Conservation (phyloP, 2,113 vertebrate species). For the Castor canadensis region DNA sequence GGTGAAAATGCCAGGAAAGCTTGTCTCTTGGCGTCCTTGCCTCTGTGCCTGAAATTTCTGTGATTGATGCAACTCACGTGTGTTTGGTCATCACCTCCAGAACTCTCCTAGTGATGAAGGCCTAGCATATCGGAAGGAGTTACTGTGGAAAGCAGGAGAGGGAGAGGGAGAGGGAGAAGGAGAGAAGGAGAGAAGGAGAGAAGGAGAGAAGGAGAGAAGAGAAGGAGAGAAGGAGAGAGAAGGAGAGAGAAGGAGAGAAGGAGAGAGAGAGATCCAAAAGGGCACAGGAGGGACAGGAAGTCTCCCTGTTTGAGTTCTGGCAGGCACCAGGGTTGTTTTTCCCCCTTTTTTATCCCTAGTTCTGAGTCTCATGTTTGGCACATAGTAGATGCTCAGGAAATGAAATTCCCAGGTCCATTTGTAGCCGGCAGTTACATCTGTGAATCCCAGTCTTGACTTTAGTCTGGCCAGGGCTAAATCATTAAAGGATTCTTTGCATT, state of each 20-base stretch:
- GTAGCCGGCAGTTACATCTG: background rate
- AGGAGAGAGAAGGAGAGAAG: too few species aligned
- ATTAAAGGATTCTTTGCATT: background rate
- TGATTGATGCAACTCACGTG: background rate
- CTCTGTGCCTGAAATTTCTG: background rate
- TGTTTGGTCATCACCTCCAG: background rate
- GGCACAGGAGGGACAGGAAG: background rate
- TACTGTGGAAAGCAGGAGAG: background rate
- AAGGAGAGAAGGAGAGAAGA: background rate
- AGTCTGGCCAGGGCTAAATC: conserved; percentile 29
- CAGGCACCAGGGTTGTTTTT: background rate
- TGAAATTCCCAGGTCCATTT: background rate
- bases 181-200: too few species aligned
- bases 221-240: background rate
- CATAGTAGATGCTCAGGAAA: background rate
- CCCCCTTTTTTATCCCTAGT: background rate
- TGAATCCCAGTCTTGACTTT: conserved; percentile 5
- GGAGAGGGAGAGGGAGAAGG: too few species aligned
- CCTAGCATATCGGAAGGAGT: background rate
- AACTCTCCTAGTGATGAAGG: background rate
- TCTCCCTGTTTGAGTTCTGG: background rate
- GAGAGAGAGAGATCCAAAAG: background rate
- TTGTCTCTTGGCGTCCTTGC: background rate
- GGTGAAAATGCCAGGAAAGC: background rate
- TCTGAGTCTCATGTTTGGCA: background rate